Conservation (phyloP, 2,797 vertebrate genomes). For the Acanthurus lineatus region DNA sequence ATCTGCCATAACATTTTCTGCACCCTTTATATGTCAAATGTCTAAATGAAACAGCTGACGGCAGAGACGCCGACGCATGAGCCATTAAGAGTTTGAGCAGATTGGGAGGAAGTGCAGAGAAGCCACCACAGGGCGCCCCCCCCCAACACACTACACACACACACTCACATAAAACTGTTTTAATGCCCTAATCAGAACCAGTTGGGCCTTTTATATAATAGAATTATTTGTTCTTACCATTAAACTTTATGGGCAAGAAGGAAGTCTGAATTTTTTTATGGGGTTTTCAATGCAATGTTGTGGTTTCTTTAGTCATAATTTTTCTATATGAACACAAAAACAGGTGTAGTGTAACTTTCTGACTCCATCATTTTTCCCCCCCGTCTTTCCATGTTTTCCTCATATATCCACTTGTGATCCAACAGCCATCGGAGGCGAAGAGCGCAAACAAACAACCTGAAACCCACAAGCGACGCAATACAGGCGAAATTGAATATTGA, state of each 20-base stretch:
- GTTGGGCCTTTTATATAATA: neutral
- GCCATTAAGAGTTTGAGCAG: neutral
- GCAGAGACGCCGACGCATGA: neutral
- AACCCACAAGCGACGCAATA: slow-evolving; percentile 33
- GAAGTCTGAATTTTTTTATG: neutral
- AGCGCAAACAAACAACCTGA: slow-evolving; percentile 47
- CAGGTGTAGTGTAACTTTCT: neutral
- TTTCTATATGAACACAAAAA: slow-evolving; percentile 8
- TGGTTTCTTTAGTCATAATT: slow-evolving; percentile 10
- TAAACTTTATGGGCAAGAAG: too few relatives aligned
- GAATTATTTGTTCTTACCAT: neutral
- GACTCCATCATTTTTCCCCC: slow-evolving; percentile 5
- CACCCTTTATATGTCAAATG: neutral
- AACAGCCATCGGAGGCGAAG: slow-evolving; percentile 16
- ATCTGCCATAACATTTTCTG: neutral
- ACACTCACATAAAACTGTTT: neutral
- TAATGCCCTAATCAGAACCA: neutral
- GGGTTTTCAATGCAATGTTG: too few relatives aligned
- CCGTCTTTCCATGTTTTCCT: neutral
- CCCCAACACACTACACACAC: too few relatives aligned
- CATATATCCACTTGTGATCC: slow-evolving; percentile 23
- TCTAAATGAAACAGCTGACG: neutral
- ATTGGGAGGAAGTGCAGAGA: neutral
- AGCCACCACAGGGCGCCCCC: neutral
- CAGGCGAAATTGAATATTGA: slow-evolving; percentile 76